A percentile compares a stretch with the other conserved stretches of the same genome.
phyloP scores from a whole-genome alignment of 2,888 invertebrate genomes.

The Eupithecia abbreviata region DNA sequence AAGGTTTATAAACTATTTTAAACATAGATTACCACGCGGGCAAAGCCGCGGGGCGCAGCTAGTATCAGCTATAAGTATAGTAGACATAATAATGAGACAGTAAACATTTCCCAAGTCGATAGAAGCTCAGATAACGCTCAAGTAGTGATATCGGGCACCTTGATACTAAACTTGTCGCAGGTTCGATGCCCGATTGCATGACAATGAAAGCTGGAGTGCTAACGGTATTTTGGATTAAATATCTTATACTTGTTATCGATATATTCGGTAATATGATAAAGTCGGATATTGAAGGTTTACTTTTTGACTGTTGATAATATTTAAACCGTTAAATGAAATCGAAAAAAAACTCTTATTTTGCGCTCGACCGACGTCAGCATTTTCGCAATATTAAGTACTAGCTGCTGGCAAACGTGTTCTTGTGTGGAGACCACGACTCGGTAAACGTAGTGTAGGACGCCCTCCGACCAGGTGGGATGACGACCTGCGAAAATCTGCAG shows the following conservation, averaged over 20 bases:
- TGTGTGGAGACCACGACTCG: no score
- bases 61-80: not conserved
- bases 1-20: no score
- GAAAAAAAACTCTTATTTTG: not conserved
- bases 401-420: no score
- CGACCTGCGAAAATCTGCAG: no score
- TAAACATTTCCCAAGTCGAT: slow-evolving; percentile 41
- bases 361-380: not conserved
- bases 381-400: not conserved
- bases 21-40: no score
- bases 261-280: slow-evolving; percentile 14
- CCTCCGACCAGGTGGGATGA: no score
- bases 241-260: slow-evolving; percentile 8
- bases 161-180: slow-evolving; percentile 77
- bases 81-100: slow-evolving; percentile 28
- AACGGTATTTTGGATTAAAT: slow-evolving; percentile 22
- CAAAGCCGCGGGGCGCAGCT: no score
- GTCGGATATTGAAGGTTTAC: not conserved
- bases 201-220: slow-evolving; percentile 65
- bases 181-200: slow-evolving; percentile 76
- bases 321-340: not conserved
- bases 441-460: no score
- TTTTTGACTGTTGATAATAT: not conserved
- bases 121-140: slow-evolving; percentile 32
- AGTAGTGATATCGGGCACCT: slow-evolving; percentile 59